Evolutionary conservation across 2,888 invertebrate species (phyloP).

Genomic region (Meteorus cinctellus): DNA sequence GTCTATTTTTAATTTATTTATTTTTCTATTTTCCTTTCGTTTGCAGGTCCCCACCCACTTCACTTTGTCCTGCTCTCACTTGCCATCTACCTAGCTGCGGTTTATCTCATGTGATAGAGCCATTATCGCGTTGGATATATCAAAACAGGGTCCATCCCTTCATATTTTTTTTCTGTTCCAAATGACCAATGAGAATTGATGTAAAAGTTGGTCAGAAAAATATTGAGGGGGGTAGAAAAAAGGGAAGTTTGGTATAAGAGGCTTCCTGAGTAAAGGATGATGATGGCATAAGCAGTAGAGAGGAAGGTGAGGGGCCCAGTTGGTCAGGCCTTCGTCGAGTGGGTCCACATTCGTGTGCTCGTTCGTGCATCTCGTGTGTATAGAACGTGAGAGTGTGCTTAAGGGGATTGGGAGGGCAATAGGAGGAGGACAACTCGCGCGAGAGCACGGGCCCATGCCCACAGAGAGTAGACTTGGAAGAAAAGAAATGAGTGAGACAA

Average conservation of each 20-base stretch:
- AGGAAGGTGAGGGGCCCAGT: conserved; percentile 29
- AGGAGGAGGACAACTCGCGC: conserved; percentile 1
- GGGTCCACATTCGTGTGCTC: conserved; percentile 23
- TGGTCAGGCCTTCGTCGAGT: conserved; percentile 21
- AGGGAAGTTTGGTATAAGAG: not conserved
- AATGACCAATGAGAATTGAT: not conserved
- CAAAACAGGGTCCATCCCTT: not conserved
- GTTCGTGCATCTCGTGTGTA: conserved; percentile 13
- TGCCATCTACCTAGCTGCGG: not conserved
- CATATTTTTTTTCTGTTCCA: too few species aligned
- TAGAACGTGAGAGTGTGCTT: conserved; percentile 22
- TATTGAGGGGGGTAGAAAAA: not conserved
- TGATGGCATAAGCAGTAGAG: not conserved
- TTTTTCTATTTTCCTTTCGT: conserved; percentile 4
- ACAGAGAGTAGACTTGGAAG: conserved; percentile 16
- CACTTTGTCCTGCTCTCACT: not conserved
- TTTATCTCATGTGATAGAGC: conserved; percentile 24
- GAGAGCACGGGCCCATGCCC: conserved; percentile 22
- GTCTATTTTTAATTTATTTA: conserved; percentile 6
- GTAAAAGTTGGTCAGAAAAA: not conserved
- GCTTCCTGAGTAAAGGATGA: conserved; percentile 32
- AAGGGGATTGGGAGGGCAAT: conserved; percentile 3
- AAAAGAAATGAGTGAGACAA: conserved; percentile 17
- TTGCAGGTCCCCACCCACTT: conserved; percentile 2
- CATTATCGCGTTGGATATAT: conserved; percentile 18